A percentile compares a stretch with the other conserved stretches of the same genome.
These are phyloP conservation scores for Ceratina japonica DNA, from an alignment of 1,140 invertebrate species.

Conservation along the genomic window DNA sequence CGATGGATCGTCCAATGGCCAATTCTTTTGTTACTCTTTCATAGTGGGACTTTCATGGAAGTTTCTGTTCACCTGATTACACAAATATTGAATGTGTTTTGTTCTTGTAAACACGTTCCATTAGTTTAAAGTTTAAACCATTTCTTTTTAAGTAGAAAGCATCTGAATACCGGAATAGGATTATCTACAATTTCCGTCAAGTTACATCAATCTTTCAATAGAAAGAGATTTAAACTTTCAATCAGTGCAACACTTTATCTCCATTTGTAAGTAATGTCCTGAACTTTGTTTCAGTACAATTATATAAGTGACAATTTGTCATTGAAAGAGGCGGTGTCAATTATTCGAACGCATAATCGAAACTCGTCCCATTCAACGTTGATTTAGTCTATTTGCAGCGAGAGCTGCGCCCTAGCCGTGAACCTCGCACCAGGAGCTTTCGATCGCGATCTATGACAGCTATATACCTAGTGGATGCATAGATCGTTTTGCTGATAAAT, in stretches of 20 bases:
- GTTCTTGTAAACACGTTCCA: no score
- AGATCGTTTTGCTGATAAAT: conserved; percentile 45
- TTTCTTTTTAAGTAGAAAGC: not conserved
- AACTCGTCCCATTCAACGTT: not conserved
- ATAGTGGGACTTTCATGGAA: no score
- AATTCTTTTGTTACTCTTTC: no score
- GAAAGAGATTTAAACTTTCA: not conserved
- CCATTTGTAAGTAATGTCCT: no score
- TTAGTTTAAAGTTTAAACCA: no score
- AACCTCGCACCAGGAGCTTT: conserved; percentile 13
- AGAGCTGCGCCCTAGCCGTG: not conserved
- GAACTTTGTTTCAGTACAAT: no score
- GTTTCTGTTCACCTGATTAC: no score
- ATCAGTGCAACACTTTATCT: not conserved
- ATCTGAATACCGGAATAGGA: not conserved
- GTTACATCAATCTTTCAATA: not conserved
- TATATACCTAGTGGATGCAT: conserved; percentile 21
- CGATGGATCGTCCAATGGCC: no score
- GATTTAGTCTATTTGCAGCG: conserved; percentile 33
- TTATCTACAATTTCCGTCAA: not conserved
- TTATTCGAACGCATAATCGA: not conserved
- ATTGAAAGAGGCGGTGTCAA: not conserved
- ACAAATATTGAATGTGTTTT: no score
- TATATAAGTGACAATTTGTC: not conserved
- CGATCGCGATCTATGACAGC: conserved; percentile 40